phyloP scores from a whole-genome alignment of 2,113 vertebrate genomes.

The Cariama cristata region DNA sequence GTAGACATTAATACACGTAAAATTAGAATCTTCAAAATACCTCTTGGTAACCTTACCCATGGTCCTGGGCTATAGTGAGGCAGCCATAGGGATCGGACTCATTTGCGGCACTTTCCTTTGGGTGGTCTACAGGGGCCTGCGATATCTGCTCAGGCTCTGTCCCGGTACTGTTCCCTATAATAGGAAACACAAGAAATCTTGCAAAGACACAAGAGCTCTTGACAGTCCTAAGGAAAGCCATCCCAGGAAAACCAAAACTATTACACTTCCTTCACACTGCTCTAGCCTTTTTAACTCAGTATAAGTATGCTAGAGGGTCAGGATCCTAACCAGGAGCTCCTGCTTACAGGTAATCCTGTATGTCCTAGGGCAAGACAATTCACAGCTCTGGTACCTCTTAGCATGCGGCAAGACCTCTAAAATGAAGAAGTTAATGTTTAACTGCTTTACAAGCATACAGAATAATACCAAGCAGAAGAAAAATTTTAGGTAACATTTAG shows the following conservation, averaged over 20 bases:
- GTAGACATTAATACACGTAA: neutral
- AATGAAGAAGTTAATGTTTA: neutral
- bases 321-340: neutral
- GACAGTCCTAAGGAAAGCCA: neutral
- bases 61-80: fast-evolving
- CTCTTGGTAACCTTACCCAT: fast-evolving
- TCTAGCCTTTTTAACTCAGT: neutral
- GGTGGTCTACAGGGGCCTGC: neutral
- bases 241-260: neutral
- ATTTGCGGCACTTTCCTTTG: neutral
- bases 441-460: neutral
- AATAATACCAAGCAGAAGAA: neutral
- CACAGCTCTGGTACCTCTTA: neutral
- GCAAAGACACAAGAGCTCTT: neutral
- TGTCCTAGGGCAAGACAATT: neutral
- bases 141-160: neutral
- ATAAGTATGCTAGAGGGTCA: neutral
- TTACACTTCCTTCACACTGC: neutral
- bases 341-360: neutral
- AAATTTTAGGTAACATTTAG: neutral
- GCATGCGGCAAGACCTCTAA: neutral
- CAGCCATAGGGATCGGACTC: fast-evolving
- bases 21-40: neutral
- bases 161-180: fast-evolving
- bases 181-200: neutral